Evolutionary conservation across 2,113 vertebrate species (phyloP), one percentile per base, ranked within the genome.

Genomic region (Zosterops pallidus): DNA sequence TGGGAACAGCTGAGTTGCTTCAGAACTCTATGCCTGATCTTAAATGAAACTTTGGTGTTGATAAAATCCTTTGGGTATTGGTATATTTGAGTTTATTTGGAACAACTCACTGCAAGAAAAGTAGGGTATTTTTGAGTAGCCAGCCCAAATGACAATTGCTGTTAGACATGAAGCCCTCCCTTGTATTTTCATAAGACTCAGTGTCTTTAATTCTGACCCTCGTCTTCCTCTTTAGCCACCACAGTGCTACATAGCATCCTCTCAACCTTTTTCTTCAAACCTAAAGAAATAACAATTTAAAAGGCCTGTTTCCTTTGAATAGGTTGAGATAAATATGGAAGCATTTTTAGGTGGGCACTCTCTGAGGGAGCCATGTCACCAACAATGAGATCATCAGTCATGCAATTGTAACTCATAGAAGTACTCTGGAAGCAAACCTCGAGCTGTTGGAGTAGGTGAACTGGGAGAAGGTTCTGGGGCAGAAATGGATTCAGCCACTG

Each of bases 161-260:
- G 17, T 17, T 62, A 41, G 4, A 18, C 1, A 3, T 57, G 25
- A 35, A 90, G 31, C 9, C 15, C 8, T 82, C 52, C 14, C 13
- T 56, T 12, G 3, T 46, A 13, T 24, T 68, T 89, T 49, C 55
- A 46, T 5, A 49, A 14, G 39, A 26, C 2, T 47, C 0, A 0
- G 4, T 39, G 26, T 22, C 28, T 69, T 8, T 16, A 64, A 12
- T 84, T 84, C 31, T 76, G 31, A 22, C 28, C 31, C 7, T 64
- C 15, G 13, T 53, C 26, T 64, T 74, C 47, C 12, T 50, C 52
- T 81, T 53, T 55, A 83, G 52, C 3, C 29, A 39, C 7, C 5
- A 15, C 14, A 9, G 11, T 8, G 0, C 14, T 72, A 22, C 28
- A 16, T 5, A 56, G n/a, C 12, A n/a, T 28, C 4, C 6, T 5